These are phyloP conservation scores for Ahaetulla prasina DNA, from an alignment of 2,113 vertebrate species.

Conservation along the genomic window DNA sequence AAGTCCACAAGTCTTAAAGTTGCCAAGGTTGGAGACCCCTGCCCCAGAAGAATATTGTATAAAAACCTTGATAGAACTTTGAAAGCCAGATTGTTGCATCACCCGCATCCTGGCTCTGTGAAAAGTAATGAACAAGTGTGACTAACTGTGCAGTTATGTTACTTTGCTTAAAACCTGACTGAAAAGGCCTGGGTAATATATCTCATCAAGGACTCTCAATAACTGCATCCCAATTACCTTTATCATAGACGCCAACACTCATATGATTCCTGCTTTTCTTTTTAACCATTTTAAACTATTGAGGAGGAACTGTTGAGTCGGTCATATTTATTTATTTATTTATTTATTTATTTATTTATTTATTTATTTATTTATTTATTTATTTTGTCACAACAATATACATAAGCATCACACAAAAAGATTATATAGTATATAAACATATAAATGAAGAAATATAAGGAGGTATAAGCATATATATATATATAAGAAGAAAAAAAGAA, in stretches of 20 bases:
- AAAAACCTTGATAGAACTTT: not conserved
- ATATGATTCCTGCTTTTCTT: not conserved
- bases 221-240: not conserved
- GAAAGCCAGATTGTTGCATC: not conserved
- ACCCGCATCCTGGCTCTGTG: not conserved
- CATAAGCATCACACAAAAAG: no score
- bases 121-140: not conserved
- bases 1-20: no score
- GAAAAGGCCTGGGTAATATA: not conserved
- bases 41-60: not conserved
- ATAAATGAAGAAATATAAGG: no score
- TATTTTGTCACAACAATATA: no score
- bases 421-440: no score
- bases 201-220: not conserved
- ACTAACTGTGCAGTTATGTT: not conserved
- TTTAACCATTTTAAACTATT: not conserved
- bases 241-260: not conserved
- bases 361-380: no score
- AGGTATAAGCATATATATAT: no score
- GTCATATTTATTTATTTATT: no score
- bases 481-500: no score
- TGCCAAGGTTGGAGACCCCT: no score
- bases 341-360: no score
- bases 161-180: not conserved
- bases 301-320: no score